These are phyloP conservation scores for Chunga burmeisteri DNA, from an alignment of 2,113 vertebrate species.

Conservation along the genomic window DNA sequence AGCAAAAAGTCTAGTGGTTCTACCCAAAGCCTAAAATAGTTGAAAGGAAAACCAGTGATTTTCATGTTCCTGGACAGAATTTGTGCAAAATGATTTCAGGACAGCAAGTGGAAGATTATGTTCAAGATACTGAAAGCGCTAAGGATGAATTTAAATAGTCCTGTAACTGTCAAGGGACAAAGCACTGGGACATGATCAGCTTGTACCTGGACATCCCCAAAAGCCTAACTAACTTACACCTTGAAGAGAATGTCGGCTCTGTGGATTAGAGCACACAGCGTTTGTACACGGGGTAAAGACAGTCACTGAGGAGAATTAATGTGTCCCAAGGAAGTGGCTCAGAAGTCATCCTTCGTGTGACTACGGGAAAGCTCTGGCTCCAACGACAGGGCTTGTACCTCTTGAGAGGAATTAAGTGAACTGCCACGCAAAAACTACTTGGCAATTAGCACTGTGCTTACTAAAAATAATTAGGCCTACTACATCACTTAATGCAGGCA, in stretches of 20 bases:
- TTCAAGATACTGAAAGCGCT: conserved; percentile 9
- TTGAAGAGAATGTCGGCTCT: background rate
- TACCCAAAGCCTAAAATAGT: conserved; percentile 55
- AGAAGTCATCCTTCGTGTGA: background rate
- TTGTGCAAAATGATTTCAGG: conserved; percentile 14
- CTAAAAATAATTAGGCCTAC: background rate
- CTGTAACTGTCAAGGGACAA: background rate
- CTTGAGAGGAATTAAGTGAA: background rate
- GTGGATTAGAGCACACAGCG: background rate
- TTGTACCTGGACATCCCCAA: background rate
- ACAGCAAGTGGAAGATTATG: conserved; percentile 4
- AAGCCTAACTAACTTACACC: background rate
- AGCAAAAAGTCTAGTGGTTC: conserved; percentile 65
- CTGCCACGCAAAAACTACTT: conserved; percentile 2
- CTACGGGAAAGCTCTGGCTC: background rate
- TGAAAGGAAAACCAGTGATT: conserved; percentile 15
- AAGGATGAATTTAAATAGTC: background rate
- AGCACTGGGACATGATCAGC: background rate
- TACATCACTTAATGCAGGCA: background rate
- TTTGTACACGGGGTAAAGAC: background rate
- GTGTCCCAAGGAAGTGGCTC: background rate
- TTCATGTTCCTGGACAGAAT: conserved; percentile 28
- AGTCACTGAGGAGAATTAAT: background rate
- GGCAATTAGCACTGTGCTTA: conserved; percentile 16
- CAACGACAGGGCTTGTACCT: background rate